Conservation (phyloP, 1,140 invertebrate genomes). For the Ips typographus region DNA sequence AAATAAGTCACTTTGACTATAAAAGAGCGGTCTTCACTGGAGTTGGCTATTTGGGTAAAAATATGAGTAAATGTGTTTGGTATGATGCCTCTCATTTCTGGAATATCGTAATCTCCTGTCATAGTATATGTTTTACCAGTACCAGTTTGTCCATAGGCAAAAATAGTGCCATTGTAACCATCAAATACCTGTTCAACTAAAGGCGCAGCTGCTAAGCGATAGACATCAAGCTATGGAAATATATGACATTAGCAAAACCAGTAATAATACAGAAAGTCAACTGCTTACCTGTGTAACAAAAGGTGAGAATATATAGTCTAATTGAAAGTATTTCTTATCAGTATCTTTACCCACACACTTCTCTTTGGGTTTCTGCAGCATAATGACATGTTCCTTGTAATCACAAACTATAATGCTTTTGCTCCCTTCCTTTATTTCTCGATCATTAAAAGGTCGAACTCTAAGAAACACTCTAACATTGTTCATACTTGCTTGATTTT, state of each 20-base stretch:
- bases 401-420: constrained; percentile 75
- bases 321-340: constrained; percentile 83
- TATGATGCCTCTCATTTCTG: constrained; percentile 89
- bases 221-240: constrained; percentile 74
- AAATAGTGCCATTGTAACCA: constrained; percentile 95
- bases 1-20: constrained; percentile 91
- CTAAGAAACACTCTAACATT: constrained; percentile 85
- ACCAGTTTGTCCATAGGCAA: constrained; percentile 97
- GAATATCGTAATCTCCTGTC: constrained; percentile 81
- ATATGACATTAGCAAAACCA: constrained; percentile 7
- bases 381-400: constrained; percentile 70
- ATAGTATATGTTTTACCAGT: constrained; percentile 97
- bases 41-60: constrained; percentile 87
- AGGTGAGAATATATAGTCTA: constrained; percentile 89
- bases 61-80: constrained; percentile 97
- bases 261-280: constrained; percentile 5
- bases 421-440: constrained; percentile 70
- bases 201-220: constrained; percentile 91
- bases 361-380: constrained; percentile 71
- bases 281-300: constrained; percentile 75
- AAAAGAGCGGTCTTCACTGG: constrained; percentile 76
- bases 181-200: constrained; percentile 92
- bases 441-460: constrained; percentile 81
- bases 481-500: constrained; percentile 48
- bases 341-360: constrained; percentile 23